phyloP scores from a whole-genome alignment of 2,797 vertebrate species.

The Sciurus carolinensis region DNA sequence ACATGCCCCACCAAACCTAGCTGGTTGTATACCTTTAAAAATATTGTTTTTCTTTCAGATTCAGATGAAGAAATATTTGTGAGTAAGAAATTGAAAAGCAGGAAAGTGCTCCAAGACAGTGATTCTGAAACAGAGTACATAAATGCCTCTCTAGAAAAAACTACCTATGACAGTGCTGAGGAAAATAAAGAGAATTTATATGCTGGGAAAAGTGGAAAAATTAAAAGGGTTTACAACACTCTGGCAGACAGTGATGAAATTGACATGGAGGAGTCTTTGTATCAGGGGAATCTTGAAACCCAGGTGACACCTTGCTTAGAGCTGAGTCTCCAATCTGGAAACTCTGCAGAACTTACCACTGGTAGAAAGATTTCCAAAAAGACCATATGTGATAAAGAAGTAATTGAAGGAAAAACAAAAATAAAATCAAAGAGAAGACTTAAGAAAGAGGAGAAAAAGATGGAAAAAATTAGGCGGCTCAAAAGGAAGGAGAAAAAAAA shows the following conservation, averaged over 20 bases:
- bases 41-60: conserved; percentile 87
- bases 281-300: conserved; percentile 68
- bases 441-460: conserved; percentile 90
- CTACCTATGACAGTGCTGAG: not conserved
- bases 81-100: conserved; percentile 91
- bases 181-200: conserved; percentile 82
- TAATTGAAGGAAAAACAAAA: conserved; percentile 67
- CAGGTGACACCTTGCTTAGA: conserved; percentile 39
- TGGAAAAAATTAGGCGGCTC: conserved; percentile 88
- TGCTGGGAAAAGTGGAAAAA: conserved; percentile 75
- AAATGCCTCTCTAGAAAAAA: conserved; percentile 12
- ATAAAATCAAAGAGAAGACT: conserved; percentile 81
- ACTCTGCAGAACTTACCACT: conserved; percentile 64
- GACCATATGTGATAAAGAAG: not conserved
- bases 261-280: conserved; percentile 80
- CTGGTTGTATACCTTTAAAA: conserved; percentile 3
- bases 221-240: conserved; percentile 74
- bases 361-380: conserved; percentile 80
- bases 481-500: conserved; percentile 88
- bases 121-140: conserved; percentile 92
- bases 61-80: conserved; percentile 94
- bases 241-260: conserved; percentile 91
- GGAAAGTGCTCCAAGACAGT: conserved; percentile 94
- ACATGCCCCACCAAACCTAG: not conserved
- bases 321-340: conserved; percentile 38